Evolutionary conservation across 2,888 invertebrate species (phyloP).

Genomic region (Oligia fasciuncula): DNA sequence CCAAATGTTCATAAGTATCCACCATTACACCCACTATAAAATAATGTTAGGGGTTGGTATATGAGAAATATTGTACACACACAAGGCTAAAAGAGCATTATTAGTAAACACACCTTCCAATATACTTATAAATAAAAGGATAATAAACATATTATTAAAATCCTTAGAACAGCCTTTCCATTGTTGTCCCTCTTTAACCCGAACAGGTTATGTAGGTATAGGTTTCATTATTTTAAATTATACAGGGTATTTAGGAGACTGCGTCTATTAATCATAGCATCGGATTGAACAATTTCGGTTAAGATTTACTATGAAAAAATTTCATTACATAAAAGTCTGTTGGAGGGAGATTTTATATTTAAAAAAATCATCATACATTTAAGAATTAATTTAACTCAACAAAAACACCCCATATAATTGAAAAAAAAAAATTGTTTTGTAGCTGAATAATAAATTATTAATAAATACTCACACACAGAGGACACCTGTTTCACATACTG

Average conservation of each 20-base stretch:
- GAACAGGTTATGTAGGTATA: neutral
- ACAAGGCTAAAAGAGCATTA: neutral
- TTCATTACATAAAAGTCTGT: neutral
- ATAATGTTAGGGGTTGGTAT: conserved; percentile 61
- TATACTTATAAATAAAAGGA: neutral
- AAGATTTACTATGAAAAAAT: neutral
- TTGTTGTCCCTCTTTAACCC: neutral
- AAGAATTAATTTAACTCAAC: neutral
- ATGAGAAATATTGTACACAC: neutral
- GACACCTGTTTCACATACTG: conserved; percentile 95
- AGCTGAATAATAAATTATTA: neutral
- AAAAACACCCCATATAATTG: neutral
- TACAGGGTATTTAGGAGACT: neutral
- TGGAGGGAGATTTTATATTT: neutral
- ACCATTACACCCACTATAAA: conserved; percentile 91
- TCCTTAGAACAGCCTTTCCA: neutral
- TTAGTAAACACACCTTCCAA: neutral
- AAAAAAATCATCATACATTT: neutral
- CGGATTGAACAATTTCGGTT: neutral
- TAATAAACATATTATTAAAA: neutral
- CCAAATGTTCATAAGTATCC: conserved; percentile 94
- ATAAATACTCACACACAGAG: conserved; percentile 91
- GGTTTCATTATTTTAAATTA: neutral
- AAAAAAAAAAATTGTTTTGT: neutral
- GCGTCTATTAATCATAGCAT: neutral